Conservation (phyloP, 2,113 vertebrate species). For the Myotis davidii region DNA sequence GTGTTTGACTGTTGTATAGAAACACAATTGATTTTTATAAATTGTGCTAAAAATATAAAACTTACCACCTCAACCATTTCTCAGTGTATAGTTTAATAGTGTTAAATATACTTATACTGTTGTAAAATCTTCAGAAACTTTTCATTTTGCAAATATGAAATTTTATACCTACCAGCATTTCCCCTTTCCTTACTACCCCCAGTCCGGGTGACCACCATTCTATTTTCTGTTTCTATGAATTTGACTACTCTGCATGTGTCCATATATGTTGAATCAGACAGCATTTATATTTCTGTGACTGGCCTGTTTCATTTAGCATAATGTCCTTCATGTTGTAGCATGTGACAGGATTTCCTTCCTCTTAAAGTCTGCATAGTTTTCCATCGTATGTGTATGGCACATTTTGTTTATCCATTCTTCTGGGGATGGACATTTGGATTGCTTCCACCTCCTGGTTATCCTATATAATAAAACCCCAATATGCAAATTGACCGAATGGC, state of each 20-base stretch:
- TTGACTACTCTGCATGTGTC: background rate
- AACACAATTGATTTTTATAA: background rate
- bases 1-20: background rate
- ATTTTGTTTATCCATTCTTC: background rate
- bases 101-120: background rate
- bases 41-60: background rate
- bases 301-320: background rate
- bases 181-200: background rate
- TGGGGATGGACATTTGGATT: background rate
- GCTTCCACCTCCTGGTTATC: background rate
- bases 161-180: background rate
- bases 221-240: background rate
- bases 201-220: background rate
- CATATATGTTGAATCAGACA: background rate
- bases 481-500: too few species aligned
- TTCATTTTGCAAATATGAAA: background rate
- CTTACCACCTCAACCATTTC: background rate
- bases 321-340: background rate
- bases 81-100: background rate
- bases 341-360: background rate
- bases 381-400: background rate
- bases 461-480: too few species aligned
- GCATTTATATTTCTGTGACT: background rate
- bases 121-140: background rate
- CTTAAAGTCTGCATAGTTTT: background rate